phyloP scores from a whole-genome alignment of 2,888 invertebrate species.

The Physocephala rufipes region DNA sequence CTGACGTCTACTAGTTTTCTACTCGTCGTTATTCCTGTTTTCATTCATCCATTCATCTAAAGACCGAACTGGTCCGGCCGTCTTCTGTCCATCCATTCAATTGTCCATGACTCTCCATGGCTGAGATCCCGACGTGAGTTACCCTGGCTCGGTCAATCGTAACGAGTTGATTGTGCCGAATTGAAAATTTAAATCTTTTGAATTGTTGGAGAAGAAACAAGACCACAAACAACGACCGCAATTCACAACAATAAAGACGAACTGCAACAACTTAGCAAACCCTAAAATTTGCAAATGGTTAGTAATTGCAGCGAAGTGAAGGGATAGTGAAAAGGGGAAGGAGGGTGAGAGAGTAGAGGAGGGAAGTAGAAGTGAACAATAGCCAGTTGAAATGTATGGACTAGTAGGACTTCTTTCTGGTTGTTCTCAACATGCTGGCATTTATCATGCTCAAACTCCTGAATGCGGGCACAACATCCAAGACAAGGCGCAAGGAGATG shows the following conservation, averaged over 20 bases:
- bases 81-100: neutral
- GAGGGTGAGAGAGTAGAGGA: neutral
- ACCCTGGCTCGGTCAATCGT: conserved; percentile 27
- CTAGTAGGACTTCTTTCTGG: conserved; percentile 10
- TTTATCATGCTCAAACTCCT: conserved; percentile 9
- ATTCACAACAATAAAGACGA: neutral
- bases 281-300: neutral
- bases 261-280: neutral
- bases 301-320: neutral
- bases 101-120: neutral
- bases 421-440: conserved; percentile 21
- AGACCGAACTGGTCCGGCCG: too few relatives aligned
- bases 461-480: conserved; percentile 55
- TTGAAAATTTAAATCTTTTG: conserved; percentile 9
- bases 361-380: neutral
- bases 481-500: conserved; percentile 62
- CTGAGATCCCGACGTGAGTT: neutral
- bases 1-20: neutral
- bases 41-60: conserved; percentile 6
- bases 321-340: too few relatives aligned
- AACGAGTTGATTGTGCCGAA: conserved; percentile 27
- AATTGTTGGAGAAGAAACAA: neutral
- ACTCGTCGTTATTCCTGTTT: too few relatives aligned
- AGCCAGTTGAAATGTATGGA: conserved; percentile 10
- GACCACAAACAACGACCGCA: neutral